phyloP scores from a whole-genome alignment of 2,888 invertebrate species.

The Ormyrus nitidulus region DNA sequence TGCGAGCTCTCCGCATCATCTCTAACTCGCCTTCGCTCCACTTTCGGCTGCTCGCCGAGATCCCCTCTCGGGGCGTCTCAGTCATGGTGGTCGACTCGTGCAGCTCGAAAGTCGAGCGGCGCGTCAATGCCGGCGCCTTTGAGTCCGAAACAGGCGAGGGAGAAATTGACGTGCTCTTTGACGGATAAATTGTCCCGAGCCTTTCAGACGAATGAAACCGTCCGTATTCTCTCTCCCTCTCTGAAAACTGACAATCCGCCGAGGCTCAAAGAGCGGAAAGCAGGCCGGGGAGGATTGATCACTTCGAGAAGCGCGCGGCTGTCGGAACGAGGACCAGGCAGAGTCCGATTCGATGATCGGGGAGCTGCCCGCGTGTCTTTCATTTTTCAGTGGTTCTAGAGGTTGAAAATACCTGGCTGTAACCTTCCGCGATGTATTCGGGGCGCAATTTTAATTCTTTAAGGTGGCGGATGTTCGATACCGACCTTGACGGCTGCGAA shows the following conservation, averaged over 20 bases:
- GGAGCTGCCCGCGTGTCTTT: too few species aligned
- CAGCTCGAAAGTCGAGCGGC: background rate
- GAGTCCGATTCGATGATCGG: too few species aligned
- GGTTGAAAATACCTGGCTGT: too few species aligned
- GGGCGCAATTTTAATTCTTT: too few species aligned
- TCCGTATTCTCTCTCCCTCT: background rate
- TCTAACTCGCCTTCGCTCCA: conserved; percentile 3
- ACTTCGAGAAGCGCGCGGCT: background rate
- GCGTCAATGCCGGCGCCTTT: conserved; percentile 10
- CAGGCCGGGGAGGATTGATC: background rate
- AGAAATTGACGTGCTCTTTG: conserved; percentile 38
- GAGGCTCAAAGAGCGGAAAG: conserved; percentile 1
- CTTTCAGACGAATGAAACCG: conserved; percentile 28
- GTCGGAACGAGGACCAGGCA: too few species aligned
- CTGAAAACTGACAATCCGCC: conserved; percentile 25
- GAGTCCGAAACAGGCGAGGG: conserved; percentile 13
- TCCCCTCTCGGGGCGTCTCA: too few species aligned
- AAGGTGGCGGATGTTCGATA: too few species aligned
- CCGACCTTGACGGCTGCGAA: too few species aligned
- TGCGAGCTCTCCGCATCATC: too few species aligned
- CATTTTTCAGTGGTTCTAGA: too few species aligned
- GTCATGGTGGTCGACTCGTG: background rate
- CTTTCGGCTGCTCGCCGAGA: background rate
- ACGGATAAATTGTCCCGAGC: conserved; percentile 25
- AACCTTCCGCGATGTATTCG: too few species aligned